Base-by-base conservation (phyloP, 2,888 invertebrate genomes). In the Synergus japonicus region DNA sequence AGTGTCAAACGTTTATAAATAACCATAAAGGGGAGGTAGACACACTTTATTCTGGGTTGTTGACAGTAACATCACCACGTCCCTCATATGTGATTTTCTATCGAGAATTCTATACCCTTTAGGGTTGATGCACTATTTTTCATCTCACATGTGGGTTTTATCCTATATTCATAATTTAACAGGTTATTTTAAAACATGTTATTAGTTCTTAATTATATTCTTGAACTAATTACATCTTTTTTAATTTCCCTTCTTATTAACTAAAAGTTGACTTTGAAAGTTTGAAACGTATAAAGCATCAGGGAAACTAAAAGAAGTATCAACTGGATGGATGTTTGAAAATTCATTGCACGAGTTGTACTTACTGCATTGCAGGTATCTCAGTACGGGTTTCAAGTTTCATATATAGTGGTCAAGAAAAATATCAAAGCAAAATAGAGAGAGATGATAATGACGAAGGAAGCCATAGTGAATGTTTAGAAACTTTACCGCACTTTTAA, bases 1-100 rank as follows among this genome's bases (percentile, higher is more conserved):
- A 79, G 82, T 79, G 83, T 80, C 81, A 81, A 81, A 80, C 67
- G 80, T 77, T 83, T 83, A 83, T 81, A 83, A 83, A 83, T 83
- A 83, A 41, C 79, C 49, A 43, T 49, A 58, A 79, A 78, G 81
- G 80, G 65, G 49, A 49, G 64, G 66, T 73, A 63, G 76, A 76
- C 66, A 58, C 78, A 13, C 69, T 49, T 76, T 54, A 73, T 73
- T 73, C 69, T 73, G 54, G 49, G 15, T 12, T 64, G 66, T 78
- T 79, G 81, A 81, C 83, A 80, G 29, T 83, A 81, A 83, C 83
- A 80, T 79, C 79, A 58, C 77, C 78, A 80, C 79, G 49, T 80
- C 69, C n/a, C 46, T 37, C 37, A 54, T 29, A 73, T 37, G 29
- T 13, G 15, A 49, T 37, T 69, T 49, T 69, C 29, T 69, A 69